Evolutionary conservation across 2,888 invertebrate genomes (phyloP), one percentile per base, ranked within the genome.

Genomic region (Brenthis ino): DNA sequence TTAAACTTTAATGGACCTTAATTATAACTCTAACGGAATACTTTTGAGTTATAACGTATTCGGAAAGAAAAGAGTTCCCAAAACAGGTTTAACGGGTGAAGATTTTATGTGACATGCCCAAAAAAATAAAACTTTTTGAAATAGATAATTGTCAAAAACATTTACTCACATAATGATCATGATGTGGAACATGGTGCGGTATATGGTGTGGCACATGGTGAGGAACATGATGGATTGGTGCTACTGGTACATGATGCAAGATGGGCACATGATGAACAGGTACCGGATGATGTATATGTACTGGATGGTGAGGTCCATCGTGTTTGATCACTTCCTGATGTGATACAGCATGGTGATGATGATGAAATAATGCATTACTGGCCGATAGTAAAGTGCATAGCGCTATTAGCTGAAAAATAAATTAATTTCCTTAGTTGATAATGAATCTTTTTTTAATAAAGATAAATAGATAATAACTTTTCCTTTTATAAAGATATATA

Each of bases 291-390:
- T 82, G 80, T 12, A 80, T 77, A 4, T 71, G 72, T 48, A 82
- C 74, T 14, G 80, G 81, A 67, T 84, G 83, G 70, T 83, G 80
- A 12, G 83, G 91, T 0, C 91, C 92, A 65, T 86, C 85, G 69
- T 89, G 89, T 72, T 88, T 89, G 71, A 87, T 81, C 70, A 90
- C 72, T 74, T 90, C 85, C 77, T 93, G 93, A 80, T 92, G 92
- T 12, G 92, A 91, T 33, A 91, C 79, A 3, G 91, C 91, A 4
- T 84, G 83, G 75, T 86, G 84, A 69, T 87, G 88, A 51, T 82
- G 79, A 56, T 82, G 83, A 74, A 87, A 89, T 71, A 91, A 82
- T 8, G 91, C 92, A 73, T 89, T 89, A 76, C 89, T 83, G 71
- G 86, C 82, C 43, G 89, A 82, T 53, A 85, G 80, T 75, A 89